phyloP scores from a whole-genome alignment of 2,888 invertebrate genomes.

The Autographa pulchrina region DNA sequence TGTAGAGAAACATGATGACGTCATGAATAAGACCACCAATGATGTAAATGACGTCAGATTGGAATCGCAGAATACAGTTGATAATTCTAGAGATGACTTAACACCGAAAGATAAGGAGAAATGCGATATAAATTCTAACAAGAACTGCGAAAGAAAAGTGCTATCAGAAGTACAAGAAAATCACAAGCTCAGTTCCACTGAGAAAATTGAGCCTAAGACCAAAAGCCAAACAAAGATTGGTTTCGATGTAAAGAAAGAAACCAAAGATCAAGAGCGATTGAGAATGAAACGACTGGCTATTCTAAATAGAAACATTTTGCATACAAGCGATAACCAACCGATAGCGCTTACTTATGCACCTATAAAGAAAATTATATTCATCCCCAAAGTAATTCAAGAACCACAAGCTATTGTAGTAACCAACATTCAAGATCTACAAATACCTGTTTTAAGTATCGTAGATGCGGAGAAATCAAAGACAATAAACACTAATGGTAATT shows the following conservation, averaged over 20 bases:
- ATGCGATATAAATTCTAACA: slow-evolving; percentile 55
- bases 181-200: slow-evolving; percentile 47
- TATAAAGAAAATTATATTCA: slow-evolving; percentile 41
- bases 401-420: slow-evolving; percentile 28
- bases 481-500: slow-evolving; percentile 50
- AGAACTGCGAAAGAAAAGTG: slow-evolving; percentile 67
- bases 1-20: slow-evolving; percentile 9
- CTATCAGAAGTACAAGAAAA: slow-evolving; percentile 76
- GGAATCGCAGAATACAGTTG: slow-evolving; percentile 19
- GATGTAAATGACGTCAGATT: slow-evolving; percentile 22
- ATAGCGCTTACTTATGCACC: slow-evolving; percentile 76
- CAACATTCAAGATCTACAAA: slow-evolving; percentile 8
- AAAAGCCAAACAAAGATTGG: slow-evolving; percentile 47
- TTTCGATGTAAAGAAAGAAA: slow-evolving; percentile 45
- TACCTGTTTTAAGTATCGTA: slow-evolving; percentile 13
- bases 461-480: slow-evolving; percentile 16
- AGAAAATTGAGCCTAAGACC: slow-evolving; percentile 44
- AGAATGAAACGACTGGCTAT: slow-evolving; percentile 75
- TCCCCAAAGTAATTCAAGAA: slow-evolving; percentile 26
- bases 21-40: slow-evolving; percentile 7
- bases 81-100: slow-evolving; percentile 24
- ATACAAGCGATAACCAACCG: slow-evolving; percentile 63
- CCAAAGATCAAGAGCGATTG: slow-evolving; percentile 68
- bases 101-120: slow-evolving; percentile 36
- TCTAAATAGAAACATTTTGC: slow-evolving; percentile 72